phyloP scores from a whole-genome alignment of 2,888 invertebrate genomes.

The Lutraria lutraria region DNA sequence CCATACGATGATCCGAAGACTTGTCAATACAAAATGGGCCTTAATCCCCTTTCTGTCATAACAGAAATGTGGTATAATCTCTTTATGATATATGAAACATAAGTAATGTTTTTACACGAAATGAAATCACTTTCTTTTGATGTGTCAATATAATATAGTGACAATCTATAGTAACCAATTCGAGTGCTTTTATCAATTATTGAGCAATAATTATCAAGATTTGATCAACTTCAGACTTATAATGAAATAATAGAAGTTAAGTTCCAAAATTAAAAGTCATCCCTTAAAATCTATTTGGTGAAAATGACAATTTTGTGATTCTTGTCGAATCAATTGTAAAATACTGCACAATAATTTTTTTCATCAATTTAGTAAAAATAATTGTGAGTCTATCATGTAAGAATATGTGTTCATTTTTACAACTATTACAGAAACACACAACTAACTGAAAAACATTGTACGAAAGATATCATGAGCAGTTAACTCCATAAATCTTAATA shows the following conservation, averaged over 20 bases:
- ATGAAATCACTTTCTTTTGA: neutral
- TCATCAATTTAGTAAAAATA: too few species aligned
- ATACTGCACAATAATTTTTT: too few species aligned
- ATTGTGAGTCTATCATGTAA: too few species aligned
- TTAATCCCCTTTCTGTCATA: constrained; percentile 33
- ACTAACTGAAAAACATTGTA: too few species aligned
- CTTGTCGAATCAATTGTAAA: too few species aligned
- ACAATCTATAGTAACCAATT: neutral
- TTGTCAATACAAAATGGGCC: constrained; percentile 14
- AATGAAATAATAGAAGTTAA: neutral
- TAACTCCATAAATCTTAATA: too few species aligned
- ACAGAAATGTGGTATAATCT: constrained; percentile 29
- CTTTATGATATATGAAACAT: constrained; percentile 25
- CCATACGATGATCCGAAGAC: constrained; percentile 38
- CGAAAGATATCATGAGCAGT: too few species aligned
- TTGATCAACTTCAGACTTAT: neutral
- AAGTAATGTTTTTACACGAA: neutral
- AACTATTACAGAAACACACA: too few species aligned
- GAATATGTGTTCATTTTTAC: too few species aligned
- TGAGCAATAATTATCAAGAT: neutral
- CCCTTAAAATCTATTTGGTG: too few species aligned
- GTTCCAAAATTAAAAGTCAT: too few species aligned
- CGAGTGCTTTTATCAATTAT: neutral
- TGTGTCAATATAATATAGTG: neutral
- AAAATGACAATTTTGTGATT: too few species aligned